phyloP scores from a whole-genome alignment of 2,888 invertebrate species.

The Amblyteles armatorius region DNA sequence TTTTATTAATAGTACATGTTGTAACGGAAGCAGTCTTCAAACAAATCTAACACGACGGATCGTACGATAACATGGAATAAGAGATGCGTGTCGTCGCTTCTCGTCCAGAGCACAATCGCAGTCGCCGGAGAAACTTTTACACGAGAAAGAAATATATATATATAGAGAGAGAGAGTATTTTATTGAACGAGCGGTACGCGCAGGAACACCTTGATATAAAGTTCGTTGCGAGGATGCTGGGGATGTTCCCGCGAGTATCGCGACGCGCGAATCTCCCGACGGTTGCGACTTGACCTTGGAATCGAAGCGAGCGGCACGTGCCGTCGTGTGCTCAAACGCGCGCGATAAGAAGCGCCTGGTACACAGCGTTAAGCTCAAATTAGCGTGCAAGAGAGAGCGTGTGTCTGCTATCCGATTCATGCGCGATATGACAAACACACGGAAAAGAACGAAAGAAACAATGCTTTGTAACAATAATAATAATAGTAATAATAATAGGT shows the following conservation, averaged over 20 bases:
- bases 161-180: slow-evolving; percentile 36
- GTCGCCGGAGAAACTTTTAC: slow-evolving; percentile 10
- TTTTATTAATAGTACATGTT: slow-evolving; percentile 80
- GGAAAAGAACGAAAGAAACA: slow-evolving; percentile 72
- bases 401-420: slow-evolving; percentile 77
- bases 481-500: slow-evolving; percentile 68
- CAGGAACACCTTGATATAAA: slow-evolving; percentile 55
- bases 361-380: slow-evolving; percentile 74
- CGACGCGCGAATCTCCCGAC: slow-evolving; percentile 22
- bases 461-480: slow-evolving; percentile 74
- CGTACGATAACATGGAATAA: slow-evolving; percentile 78
- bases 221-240: slow-evolving; percentile 64
- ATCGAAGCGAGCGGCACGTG: slow-evolving; percentile 47
- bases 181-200: slow-evolving; percentile 61
- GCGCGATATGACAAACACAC: slow-evolving; percentile 78
- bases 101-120: slow-evolving; percentile 41
- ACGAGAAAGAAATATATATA: slow-evolving; percentile 29
- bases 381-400: slow-evolving; percentile 75
- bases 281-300: slow-evolving; percentile 51
- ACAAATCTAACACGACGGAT: slow-evolving; percentile 79
- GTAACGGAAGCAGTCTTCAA: slow-evolving; percentile 83
- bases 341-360: slow-evolving; percentile 65
- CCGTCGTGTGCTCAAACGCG: slow-evolving; percentile 66
- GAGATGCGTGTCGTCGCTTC: slow-evolving; percentile 51
- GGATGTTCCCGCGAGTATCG: slow-evolving; percentile 45